Base-by-base conservation (phyloP, 2,797 vertebrate genomes). In the Malacoctenus gilli region DNA sequence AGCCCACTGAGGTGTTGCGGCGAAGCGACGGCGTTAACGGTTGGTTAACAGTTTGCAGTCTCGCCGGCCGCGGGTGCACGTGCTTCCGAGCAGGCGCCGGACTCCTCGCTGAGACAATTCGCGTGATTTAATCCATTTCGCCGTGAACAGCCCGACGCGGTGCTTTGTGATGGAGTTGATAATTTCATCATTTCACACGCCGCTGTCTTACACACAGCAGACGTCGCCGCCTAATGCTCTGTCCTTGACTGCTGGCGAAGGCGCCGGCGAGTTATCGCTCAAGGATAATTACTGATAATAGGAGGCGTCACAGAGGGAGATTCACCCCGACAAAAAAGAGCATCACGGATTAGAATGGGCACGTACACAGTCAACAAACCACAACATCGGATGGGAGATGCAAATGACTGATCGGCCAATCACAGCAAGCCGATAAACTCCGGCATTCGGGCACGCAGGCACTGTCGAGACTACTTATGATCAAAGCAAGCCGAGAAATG, bases 61-160 rank as follows among this genome's bases (percentile, higher is more conserved):
- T 80, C 66, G 57, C n/a, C n/a, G n/a, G n/a, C n/a, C n/a, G n/a
- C 67, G 18, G 72, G 62, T 77, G 55, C 58, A 69, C 72, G 76
- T 68, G 37, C 62, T 39, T n/a, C 4, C 8, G 32, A 68, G 31
- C 64, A 54, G 39, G 47, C 23, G 38, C 59, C 14, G 46, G 61
- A 54, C 55, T 62, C 44, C 64, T 59, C 0, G 1, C 65, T 41
- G 60, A 57, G 72, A 52, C 43, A 61, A 59, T 57, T 64, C 46
- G n/a, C 1, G 43, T 43, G 4, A 70, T 77, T 71, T 41, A 49
- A 75, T 73, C 53, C 19, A 59, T 79, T 81, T 65, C 67, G 65
- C 20, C 62, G 58, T 42, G 59, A 30, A 51, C 55, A 46, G 2
- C 46, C 10, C 30, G 19, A 43, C n/a, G 32, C n/a, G n/a, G n/a